Base-by-base conservation (phyloP, 2,113 vertebrate genomes). In the Salvelinus namaycush region DNA sequence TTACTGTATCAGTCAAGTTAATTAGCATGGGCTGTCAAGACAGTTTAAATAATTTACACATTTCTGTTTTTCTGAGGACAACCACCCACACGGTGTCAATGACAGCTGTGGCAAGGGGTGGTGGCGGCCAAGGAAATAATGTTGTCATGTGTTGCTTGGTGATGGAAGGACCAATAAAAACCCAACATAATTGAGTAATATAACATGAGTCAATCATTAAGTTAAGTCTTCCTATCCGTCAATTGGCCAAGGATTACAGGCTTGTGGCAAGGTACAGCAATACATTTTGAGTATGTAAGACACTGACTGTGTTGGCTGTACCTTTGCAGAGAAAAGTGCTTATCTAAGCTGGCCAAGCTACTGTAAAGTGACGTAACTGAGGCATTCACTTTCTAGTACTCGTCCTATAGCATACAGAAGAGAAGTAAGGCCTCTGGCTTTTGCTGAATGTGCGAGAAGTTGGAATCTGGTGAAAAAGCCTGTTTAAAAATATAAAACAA, bases 21-120 rank as follows among this genome's bases (percentile, higher is more conserved):
- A 85, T 82, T 82, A 82, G 72, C 31, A 54, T 82, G 74, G 79
- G 75, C 81, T 84, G 81, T 75, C 75, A 84, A 78, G 70, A 76
- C 79, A 66, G 54, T 75, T 75, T 65, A 79, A 77, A 77, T 85
- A 82, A 77, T 77, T 79, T 78, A 75, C 54, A 79, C 71, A 44
- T 80, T 79, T 79, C 75, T 77, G 75, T 76, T 76, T 82, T 70
- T 75, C 73, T 76, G 78, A 49, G 79, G 75, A 80, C 77, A 82
- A 67, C 24, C 14, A 29, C 14, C 51, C 51, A 54, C 51, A 65
- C 1, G 12, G 22, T 65, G 22, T 65, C 65, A 54, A 54, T 54
- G 51, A 54, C 51, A 54, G 5, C 39, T 54, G 14, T 18, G 8
- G 39, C 2, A 44, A 44, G 39, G 8, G 9, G 2, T 44, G 39